Base-by-base conservation (phyloP, 2,888 invertebrate species). In the Perdita meconis region DNA sequence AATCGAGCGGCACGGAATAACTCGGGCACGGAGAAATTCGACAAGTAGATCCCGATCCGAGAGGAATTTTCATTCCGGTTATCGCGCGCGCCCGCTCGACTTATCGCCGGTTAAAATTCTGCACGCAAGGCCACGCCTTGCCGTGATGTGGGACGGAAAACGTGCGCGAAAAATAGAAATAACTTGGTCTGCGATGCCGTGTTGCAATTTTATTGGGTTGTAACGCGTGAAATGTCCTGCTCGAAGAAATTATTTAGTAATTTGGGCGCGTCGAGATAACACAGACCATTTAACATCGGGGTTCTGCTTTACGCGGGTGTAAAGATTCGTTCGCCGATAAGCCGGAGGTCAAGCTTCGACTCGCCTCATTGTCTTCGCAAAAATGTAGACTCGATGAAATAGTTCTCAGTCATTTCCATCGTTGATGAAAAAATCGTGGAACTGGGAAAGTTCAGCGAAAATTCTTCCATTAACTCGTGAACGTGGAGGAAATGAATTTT, bases 51-150 rank as follows among this genome's bases (percentile, higher is more conserved):
- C 30, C 30, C 36, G 47, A 16, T 60, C 44, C 34, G 26, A 36
- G 57, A 59, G 64, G 51, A 59, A 64, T 74, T 72, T 74, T 74
- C 74, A 74, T 64, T 59, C 30, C 36, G 51, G 64, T 74, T 74
- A 74, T 74, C 73, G 70, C 55, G 6, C 19, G 10, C 42, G 8
- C 13, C 34, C 8, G 72, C 44, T 44, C 36, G 53, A 36, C 51
- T 74, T 74, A 74, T 74, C 74, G 74, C 42, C 64, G 44, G 68
- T 74, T 57, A 53, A 64, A 74, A 74, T 74, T 74, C 74, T 73
- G 51, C 74, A 36, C 74, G 30, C 74, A 73, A 56, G 64, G 74
- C 74, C 74, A 59, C 74, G 56, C 74, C 74, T 63, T 42, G 30
- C 10, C 10, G 16, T n/a, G 56, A 51, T 51, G 34, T 57, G 57